A percentile compares a stretch with the other conserved stretches of the same genome.
phyloP scores from a whole-genome alignment of 2,113 vertebrate genomes.

The Arenaria interpres region DNA sequence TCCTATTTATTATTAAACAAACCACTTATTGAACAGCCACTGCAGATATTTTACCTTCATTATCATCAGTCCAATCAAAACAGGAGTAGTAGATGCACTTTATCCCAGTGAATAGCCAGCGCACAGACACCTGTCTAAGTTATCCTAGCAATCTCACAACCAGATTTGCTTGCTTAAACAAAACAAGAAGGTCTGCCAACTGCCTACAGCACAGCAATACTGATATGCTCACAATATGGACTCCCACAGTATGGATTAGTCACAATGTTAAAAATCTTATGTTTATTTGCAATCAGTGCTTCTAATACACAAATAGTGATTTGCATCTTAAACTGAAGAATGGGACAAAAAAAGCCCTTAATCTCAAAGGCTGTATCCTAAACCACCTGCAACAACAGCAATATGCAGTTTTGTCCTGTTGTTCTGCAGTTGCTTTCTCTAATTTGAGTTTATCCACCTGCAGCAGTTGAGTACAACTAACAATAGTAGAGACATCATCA shows the following conservation, averaged over 20 bases:
- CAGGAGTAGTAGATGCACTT: not conserved
- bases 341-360: not conserved
- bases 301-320: not conserved
- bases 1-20: not conserved
- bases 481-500: not conserved
- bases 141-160: not conserved
- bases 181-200: not conserved
- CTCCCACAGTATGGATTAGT: not conserved
- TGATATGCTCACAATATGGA: not conserved
- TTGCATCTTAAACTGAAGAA: not conserved
- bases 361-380: not conserved
- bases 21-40: not conserved
- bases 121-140: not conserved
- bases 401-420: not conserved
- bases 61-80: not conserved
- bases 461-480: not conserved
- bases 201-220: not conserved
- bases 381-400: not conserved
- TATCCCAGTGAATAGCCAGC: not conserved
- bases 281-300: not conserved
- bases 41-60: not conserved
- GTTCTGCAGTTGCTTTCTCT: not conserved
- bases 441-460: not conserved
- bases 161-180: constrained; percentile 8
- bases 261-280: not conserved